Evolutionary conservation across 2,797 vertebrate genomes (phyloP).

Genomic region (Neosilurus hyrtlii): DNA sequence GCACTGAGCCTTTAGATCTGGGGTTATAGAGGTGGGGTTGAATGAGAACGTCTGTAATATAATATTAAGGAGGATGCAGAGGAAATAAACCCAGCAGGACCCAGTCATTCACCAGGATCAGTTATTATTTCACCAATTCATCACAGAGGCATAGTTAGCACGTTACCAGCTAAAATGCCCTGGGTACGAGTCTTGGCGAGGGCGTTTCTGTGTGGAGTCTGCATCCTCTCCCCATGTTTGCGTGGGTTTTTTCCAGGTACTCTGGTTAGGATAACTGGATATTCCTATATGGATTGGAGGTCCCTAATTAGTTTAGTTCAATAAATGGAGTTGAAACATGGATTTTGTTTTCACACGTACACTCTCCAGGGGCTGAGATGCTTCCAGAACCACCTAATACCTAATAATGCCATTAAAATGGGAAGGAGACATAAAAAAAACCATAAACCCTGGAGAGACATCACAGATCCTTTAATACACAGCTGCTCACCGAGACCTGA

Average conservation of each 20-base stretch:
- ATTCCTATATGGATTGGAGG: neutral
- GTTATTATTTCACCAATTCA: too few relatives aligned
- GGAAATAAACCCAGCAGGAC: neutral
- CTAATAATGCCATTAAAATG: slow-evolving; percentile 43
- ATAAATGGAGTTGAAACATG: slow-evolving; percentile 3
- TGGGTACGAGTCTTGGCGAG: too few relatives aligned
- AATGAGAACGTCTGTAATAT: slow-evolving; percentile 46
- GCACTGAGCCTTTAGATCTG: slow-evolving; percentile 46
- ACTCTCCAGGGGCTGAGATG: slow-evolving; percentile 30
- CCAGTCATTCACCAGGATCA: too few relatives aligned
- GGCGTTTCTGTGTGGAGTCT: too few relatives aligned
- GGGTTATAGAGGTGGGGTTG: slow-evolving; percentile 48
- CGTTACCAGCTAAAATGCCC: too few relatives aligned
- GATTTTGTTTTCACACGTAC: slow-evolving; percentile 21
- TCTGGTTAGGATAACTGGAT: too few relatives aligned
- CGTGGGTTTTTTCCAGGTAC: too few relatives aligned
- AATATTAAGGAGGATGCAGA: slow-evolving; percentile 47
- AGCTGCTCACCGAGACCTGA: neutral
- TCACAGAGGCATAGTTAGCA: too few relatives aligned
- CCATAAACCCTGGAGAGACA: slow-evolving; percentile 7
- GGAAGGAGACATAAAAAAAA: slow-evolving; percentile 6
- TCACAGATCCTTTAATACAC: slow-evolving; percentile 2
- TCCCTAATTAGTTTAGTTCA: slow-evolving; percentile 17
- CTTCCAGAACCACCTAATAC: slow-evolving; percentile 41
- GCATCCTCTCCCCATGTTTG: too few relatives aligned